Base-by-base conservation (phyloP, 2,113 vertebrate species). In the Leucosticte australis region DNA sequence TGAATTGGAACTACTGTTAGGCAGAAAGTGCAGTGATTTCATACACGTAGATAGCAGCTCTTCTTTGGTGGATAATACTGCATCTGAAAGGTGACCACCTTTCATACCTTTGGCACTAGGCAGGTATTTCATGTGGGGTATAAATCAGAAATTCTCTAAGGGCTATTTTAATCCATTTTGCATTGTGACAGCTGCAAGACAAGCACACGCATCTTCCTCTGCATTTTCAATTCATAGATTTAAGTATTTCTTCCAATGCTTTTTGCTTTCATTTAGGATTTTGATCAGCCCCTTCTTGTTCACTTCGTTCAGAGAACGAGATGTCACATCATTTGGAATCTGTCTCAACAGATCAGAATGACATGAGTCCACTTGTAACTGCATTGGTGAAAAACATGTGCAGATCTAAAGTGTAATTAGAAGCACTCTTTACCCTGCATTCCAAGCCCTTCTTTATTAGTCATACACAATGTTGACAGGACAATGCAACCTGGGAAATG, bases 381-480 rank as follows among this genome's bases (percentile, higher is more conserved):
- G 30, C 6, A 2, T 13, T 79, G 84, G 76, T 90, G 79, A 80
- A 95, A 95, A 90, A 80, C 46, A 56, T 27, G 47, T 86, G 78
- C 71, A 47, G 85, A 77, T 90, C 75, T 83, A 70, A 62, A 74
- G 82, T 68, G 68, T 92, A 90, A 88, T 96, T 96, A 94, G 71
- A 77, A 80, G 42, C 0, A 0, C 69, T 96, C 59, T 69, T 94
- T 88, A 86, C 47, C 55, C 79, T 83, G 88, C 60, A 87, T 92
- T 67, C 90, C 91, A 92, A 91, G 20, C 52, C 59, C 62, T 88
- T 92, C 87, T 92, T 70, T 83, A 70, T 95, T 94, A 94, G 95
- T 96, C 94, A 88, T 41, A 31, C 63, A 62, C 31, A 13, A 8
- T 80, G 79, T 81, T 90, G 92, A 77, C 75, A 81, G 79, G 85